These are phyloP conservation scores for Lasioglossum figueresi DNA, from an alignment of 2,888 invertebrate species.

Conservation along the genomic window DNA sequence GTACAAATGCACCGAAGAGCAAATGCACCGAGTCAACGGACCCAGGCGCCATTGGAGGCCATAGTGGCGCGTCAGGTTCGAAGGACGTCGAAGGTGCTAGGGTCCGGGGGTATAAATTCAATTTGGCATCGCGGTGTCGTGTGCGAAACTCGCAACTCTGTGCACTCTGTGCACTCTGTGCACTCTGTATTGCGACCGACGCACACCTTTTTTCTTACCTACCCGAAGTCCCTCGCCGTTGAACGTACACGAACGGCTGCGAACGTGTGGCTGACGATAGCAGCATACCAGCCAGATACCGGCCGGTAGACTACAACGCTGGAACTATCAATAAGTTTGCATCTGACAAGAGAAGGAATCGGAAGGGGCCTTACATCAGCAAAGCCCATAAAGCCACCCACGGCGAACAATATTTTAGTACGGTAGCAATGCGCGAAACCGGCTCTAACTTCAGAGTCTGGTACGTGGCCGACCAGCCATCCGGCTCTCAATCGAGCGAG, in stretches of 20 bases:
- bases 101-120: conserved; percentile 62
- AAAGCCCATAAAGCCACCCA: conserved; percentile 81
- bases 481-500: conserved; percentile 34
- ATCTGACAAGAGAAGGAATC: conserved; percentile 78
- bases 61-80: conserved; percentile 25
- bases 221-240: background rate
- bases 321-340: conserved; percentile 78
- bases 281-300: conserved; percentile 57
- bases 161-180: conserved; percentile 9
- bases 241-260: background rate
- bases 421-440: conserved; percentile 81
- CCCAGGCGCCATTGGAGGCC: conserved; percentile 5
- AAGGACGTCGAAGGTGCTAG: conserved; percentile 53
- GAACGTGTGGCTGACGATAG: conserved; percentile 47
- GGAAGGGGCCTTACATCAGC: conserved; percentile 77
- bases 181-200: background rate
- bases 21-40: background rate
- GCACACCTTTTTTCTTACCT: background rate
- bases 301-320: conserved; percentile 64
- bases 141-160: conserved; percentile 24
- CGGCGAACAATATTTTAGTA: conserved; percentile 82
- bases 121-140: conserved; percentile 41
- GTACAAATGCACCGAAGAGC: background rate
- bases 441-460: conserved; percentile 66
- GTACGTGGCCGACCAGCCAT: conserved; percentile 40